These are phyloP conservation scores for Dichetophora obliterata DNA, from an alignment of 2,888 invertebrate genomes.

Conservation along the genomic window DNA sequence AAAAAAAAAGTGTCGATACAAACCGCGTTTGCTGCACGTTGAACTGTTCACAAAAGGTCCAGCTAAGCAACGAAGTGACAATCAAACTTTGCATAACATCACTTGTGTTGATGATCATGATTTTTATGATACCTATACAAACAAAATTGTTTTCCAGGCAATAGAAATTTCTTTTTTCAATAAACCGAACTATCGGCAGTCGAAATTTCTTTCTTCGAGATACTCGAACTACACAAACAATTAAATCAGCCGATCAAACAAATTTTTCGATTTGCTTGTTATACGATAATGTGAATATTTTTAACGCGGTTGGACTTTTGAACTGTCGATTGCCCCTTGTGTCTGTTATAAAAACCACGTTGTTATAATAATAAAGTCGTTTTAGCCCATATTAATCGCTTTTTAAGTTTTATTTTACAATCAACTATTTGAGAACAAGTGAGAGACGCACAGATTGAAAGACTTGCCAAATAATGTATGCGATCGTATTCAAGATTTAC, in stretches of 20 bases:
- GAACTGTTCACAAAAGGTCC: background rate
- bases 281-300: background rate
- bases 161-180: no score
- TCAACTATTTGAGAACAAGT: no score
- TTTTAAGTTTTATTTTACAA: no score
- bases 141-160: background rate
- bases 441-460: no score
- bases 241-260: no score
- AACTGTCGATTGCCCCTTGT: background rate
- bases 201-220: background rate
- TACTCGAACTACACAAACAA: no score
- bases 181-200: no score
- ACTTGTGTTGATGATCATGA: background rate
- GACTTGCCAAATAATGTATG: background rate
- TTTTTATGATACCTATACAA: no score
- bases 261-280: background rate
- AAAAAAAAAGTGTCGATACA: no score
- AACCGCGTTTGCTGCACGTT: background rate
- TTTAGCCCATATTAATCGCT: no score
- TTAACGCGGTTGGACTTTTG: background rate
- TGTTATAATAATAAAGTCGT: background rate
- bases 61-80: background rate
- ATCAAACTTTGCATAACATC: background rate
- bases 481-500: background rate
- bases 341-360: background rate